Conservation (phyloP, 1,140 invertebrate genomes). For the Atopsyche davidsoni region DNA sequence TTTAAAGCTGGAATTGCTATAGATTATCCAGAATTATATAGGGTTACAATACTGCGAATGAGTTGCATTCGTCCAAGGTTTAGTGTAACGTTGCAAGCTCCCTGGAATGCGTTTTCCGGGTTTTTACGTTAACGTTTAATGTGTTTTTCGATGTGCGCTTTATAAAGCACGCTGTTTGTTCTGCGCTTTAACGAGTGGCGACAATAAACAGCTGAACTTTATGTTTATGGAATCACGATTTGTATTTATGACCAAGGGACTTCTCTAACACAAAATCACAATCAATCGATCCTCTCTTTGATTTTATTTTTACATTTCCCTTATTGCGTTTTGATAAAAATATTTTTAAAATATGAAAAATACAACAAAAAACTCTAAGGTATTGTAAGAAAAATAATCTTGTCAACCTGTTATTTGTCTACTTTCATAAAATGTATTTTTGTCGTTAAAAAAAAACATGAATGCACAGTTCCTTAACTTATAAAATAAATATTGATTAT, state of each 20-base stretch:
- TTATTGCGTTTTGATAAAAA: background rate
- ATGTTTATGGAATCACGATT: slow-evolving; percentile 22
- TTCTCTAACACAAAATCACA: slow-evolving; percentile 14
- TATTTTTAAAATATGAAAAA: too few relatives aligned
- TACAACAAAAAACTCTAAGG: too few relatives aligned
- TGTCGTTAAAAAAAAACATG: too few relatives aligned
- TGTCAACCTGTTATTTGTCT: too few relatives aligned
- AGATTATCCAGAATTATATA: too few relatives aligned
- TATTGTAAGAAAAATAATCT: too few relatives aligned
- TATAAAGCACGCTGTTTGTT: slow-evolving; percentile 6
- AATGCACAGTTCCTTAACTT: too few relatives aligned
- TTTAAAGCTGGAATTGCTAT: too few relatives aligned
- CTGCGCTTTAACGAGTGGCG: slow-evolving; percentile 8
- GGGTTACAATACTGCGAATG: too few relatives aligned
- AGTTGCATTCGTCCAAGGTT: too few relatives aligned
- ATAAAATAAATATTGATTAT: background rate
- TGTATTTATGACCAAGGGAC: slow-evolving; percentile 13
- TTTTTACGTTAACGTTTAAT: slow-evolving; percentile 14
- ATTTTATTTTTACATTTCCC: background rate
- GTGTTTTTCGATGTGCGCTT: slow-evolving; percentile 9
- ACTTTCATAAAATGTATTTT: too few relatives aligned
- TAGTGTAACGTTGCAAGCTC: too few relatives aligned
- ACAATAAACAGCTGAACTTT: slow-evolving; percentile 20
- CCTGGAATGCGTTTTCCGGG: slow-evolving; percentile 15
- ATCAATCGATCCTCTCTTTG: slow-evolving; percentile 8